Evolutionary conservation across 2,888 invertebrate species (phyloP).

Genomic region (Pyrrhia umbra): DNA sequence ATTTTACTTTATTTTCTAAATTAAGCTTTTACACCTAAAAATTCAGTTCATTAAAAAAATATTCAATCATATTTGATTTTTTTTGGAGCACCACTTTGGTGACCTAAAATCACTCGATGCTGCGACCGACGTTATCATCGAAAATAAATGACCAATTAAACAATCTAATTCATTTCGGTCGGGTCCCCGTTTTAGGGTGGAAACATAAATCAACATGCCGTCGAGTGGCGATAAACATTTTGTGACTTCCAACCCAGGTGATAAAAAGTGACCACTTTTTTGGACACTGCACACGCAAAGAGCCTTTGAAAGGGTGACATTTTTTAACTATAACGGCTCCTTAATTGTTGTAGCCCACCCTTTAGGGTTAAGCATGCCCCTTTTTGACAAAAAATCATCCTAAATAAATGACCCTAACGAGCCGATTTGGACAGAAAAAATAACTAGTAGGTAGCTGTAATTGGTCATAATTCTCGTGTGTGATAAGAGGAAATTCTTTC

Average conservation of each 20-base stretch:
- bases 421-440: conserved; percentile 75
- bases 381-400: conserved; percentile 82
- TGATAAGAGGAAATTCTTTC: conserved; percentile 80
- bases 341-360: conserved; percentile 88
- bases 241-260: conserved; percentile 89
- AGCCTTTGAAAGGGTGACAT: conserved; percentile 86
- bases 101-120: conserved; percentile 78
- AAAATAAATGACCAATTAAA: conserved; percentile 90
- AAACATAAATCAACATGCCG: conserved; percentile 88
- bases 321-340: conserved; percentile 86
- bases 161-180: conserved; percentile 87
- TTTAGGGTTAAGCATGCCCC: conserved; percentile 79
- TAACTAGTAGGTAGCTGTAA: conserved; percentile 79
- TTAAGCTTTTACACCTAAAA: conserved; percentile 32
- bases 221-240: conserved; percentile 89
- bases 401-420: conserved; percentile 85
- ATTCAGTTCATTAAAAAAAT: conserved; percentile 59
- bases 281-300: conserved; percentile 79
- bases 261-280: conserved; percentile 88
- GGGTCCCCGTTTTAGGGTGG: conserved; percentile 81
- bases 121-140: conserved; percentile 79
- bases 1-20: conserved; percentile 54
- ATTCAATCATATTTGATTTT: conserved; percentile 72
- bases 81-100: conserved; percentile 75
- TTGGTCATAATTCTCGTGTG: conserved; percentile 76